Evolutionary conservation across 2,797 vertebrate species (phyloP).

Genomic region (Pseudochaenichthys georgianus): DNA sequence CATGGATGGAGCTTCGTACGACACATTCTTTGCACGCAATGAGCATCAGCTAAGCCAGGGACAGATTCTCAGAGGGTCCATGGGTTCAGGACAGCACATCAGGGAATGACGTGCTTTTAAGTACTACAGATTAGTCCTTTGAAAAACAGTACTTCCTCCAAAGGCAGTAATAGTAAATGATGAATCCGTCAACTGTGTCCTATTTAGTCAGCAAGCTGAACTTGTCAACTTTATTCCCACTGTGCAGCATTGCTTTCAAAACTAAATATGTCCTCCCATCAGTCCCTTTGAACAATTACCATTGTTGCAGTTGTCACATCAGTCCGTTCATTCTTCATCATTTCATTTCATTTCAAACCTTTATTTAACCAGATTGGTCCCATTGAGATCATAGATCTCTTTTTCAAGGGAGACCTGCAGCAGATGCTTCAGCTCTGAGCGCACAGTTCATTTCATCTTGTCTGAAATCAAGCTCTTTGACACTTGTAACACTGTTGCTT

Average conservation of each 20-base stretch:
- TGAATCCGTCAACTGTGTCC: slow-evolving; percentile 45
- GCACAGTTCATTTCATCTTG: slow-evolving; percentile 15
- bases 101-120: slow-evolving; percentile 56
- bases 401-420: too few relatives aligned
- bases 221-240: slow-evolving; percentile 37
- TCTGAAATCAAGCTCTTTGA: slow-evolving; percentile 25
- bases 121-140: slow-evolving; percentile 48
- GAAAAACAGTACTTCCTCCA: slow-evolving; percentile 40
- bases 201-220: slow-evolving; percentile 42
- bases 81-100: slow-evolving; percentile 54
- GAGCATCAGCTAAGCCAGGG: slow-evolving; percentile 57
- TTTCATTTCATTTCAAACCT: too few relatives aligned
- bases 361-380: too few relatives aligned
- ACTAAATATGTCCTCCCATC: slow-evolving; percentile 13
- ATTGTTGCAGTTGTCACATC: slow-evolving; percentile 37
- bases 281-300: slow-evolving; percentile 14
- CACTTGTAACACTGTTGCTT: neutral
- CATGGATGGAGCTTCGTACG: slow-evolving; percentile 60
- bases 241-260: slow-evolving; percentile 26
- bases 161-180: slow-evolving; percentile 41
- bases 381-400: too few relatives aligned
- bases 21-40: slow-evolving; percentile 59
- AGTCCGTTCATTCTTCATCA: slow-evolving; percentile 35
- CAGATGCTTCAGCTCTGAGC: slow-evolving; percentile 44
- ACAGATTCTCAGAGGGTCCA: slow-evolving; percentile 46